Evolutionary conservation across 2,888 invertebrate genomes (phyloP).

Genomic region (Synanthedon formicaeformis): DNA sequence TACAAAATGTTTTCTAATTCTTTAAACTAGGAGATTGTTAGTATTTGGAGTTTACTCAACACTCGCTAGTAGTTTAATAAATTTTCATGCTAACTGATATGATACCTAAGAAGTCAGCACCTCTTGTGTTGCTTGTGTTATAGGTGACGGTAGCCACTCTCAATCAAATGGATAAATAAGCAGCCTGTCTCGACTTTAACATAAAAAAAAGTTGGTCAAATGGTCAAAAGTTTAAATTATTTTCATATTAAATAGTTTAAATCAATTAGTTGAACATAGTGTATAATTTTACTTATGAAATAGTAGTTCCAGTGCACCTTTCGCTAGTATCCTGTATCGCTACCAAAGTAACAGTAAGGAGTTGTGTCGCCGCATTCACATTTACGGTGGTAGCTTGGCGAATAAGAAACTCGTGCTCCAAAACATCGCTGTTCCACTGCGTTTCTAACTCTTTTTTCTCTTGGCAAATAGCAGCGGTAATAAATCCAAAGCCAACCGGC

Average conservation of each 20-base stretch:
- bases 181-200: neutral
- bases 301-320: constrained; percentile 26
- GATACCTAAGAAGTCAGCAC: too few relatives aligned
- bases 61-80: too few relatives aligned
- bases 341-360: constrained; percentile 64
- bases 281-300: neutral
- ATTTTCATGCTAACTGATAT: too few relatives aligned
- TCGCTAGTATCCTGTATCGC: constrained; percentile 67
- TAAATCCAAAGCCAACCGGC: constrained; percentile 36
- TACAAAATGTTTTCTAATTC: constrained; percentile 9
- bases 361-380: constrained; percentile 66
- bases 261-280: too few relatives aligned
- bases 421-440: constrained; percentile 30
- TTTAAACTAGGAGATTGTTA: too few relatives aligned
- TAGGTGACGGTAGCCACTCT: too few relatives aligned
- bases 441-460: constrained; percentile 24
- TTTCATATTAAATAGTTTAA: neutral
- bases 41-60: too few relatives aligned
- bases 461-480: constrained; percentile 37
- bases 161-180: too few relatives aligned
- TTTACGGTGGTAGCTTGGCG: constrained; percentile 66
- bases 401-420: constrained; percentile 66
- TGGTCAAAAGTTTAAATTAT: neutral
- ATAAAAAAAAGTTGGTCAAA: neutral
- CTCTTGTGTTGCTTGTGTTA: too few relatives aligned